Base-by-base conservation (phyloP, 2,113 vertebrate genomes). In the Eublepharis macularius region DNA sequence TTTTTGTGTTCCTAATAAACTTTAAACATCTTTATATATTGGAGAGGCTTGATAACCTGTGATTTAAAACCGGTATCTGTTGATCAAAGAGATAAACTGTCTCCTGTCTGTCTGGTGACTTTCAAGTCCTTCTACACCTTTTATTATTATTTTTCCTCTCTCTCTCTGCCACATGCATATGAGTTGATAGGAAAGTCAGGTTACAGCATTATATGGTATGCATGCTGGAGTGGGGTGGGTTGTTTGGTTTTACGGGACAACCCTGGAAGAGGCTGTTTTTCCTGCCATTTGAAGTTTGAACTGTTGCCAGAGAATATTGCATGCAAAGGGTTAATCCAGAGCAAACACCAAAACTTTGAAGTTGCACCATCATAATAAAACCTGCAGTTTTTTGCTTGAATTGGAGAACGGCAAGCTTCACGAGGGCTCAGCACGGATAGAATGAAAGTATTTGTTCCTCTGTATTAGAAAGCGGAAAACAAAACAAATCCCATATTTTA, bases 61-160 rank as follows among this genome's bases (percentile, higher is more conserved):
- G 95, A 94, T 95, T 93, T 94, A 93, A 96, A 86, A 76, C 94
- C 88, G 81, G 93, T 81, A 76, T 90, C 94, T 92, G 86, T 9
- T 89, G 95, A 94, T 95, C 51, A 77, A 39, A 60, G 92, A 91
- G 95, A 95, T 95, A 96, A 91, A 63, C 86, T 89, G 94, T 94
- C 95, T 96, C 93, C 94, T 16, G 1, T 54, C 94, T 92, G 95
- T 95, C 95, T 95, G 93, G 41, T 45, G 80, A 89, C 79, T 72
- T 19, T n/a, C 82, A 36, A 89, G 47, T 84, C 88, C 16, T 45
- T 74, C n/a, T 8, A 85, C 82, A 90, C 13, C 2, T 47, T 6
- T 1, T 65, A 41, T 75, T 86, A 84, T 39, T 73, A 87, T 83
- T 92, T 83, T 34, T 5, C 4, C 36, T 32, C n/a, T 9, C 11